phyloP scores from a whole-genome alignment of 2,888 invertebrate genomes.

The Peribatodes rhomboidaria region DNA sequence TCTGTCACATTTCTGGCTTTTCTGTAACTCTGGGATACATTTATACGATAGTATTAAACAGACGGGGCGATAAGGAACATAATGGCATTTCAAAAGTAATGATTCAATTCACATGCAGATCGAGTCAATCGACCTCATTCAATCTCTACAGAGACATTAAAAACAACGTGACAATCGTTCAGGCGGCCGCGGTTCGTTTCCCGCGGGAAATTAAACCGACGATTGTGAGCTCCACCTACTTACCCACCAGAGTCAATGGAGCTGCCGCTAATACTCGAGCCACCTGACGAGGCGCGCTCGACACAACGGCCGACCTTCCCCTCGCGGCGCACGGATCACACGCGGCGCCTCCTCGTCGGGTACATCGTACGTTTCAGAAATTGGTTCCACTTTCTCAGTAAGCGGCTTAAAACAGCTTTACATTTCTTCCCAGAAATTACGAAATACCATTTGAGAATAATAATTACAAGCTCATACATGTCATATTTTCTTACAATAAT shows the following conservation, averaged over 20 bases:
- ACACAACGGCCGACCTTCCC: conserved; percentile 20
- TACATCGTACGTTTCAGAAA: conserved; percentile 10
- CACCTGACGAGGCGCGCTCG: not conserved
- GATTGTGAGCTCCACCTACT: conserved; percentile 51
- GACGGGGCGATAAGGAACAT: not conserved
- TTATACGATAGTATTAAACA: not conserved
- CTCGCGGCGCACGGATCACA: not conserved
- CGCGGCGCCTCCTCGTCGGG: not conserved
- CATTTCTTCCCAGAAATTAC: conserved; percentile 29
- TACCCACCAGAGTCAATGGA: conserved; percentile 50
- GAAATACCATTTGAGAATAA: conserved; percentile 13
- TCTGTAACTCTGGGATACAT: not conserved
- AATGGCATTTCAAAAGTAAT: conserved; percentile 16
- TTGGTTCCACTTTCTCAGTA: conserved; percentile 38
- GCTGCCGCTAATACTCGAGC: conserved; percentile 22
- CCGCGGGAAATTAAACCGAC: conserved; percentile 61
- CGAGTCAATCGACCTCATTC: conserved; percentile 46
- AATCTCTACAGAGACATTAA: conserved; percentile 50
- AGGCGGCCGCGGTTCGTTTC: conserved; percentile 51
- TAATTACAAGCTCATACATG: conserved; percentile 9
- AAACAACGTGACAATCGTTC: conserved; percentile 54
- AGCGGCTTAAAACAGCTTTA: conserved; percentile 52
- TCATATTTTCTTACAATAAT: not conserved
- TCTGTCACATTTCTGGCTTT: not conserved
- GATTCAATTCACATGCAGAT: conserved; percentile 30